These are phyloP conservation scores for Drosophila ohnishii DNA, from an alignment of 1,140 invertebrate genomes.

Conservation along the genomic window DNA sequence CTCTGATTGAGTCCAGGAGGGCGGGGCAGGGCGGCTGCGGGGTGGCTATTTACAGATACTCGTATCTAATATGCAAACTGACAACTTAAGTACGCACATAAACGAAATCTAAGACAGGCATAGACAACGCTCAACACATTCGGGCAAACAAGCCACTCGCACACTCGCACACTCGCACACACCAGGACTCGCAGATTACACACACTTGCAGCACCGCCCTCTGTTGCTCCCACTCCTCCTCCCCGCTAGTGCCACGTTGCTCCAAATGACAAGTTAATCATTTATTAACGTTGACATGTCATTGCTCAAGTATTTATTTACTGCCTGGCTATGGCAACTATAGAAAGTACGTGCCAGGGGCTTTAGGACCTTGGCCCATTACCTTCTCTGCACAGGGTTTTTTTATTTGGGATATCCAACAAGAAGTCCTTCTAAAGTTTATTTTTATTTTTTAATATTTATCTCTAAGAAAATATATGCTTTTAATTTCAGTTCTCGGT, in stretches of 20 bases:
- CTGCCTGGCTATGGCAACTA: slow-evolving; percentile 45
- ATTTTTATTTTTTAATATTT: background rate
- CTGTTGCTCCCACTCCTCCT: background rate
- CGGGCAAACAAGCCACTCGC: slow-evolving; percentile 26
- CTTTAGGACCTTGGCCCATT: slow-evolving; percentile 10
- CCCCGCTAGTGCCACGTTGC: slow-evolving; percentile 27
- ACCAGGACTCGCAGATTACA: slow-evolving; percentile 33
- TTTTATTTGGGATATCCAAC: background rate
- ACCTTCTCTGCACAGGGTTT: background rate
- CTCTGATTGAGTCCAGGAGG: slow-evolving; percentile 62
- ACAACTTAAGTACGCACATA: slow-evolving; percentile 76
- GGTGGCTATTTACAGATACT: slow-evolving; percentile 37
- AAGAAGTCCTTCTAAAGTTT: no score
- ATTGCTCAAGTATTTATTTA: slow-evolving; percentile 80
- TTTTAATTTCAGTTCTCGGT: background rate
- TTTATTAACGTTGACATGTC: slow-evolving; percentile 79
- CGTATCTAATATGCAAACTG: slow-evolving; percentile 72
- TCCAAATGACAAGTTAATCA: slow-evolving; percentile 76
- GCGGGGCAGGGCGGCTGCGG: background rate
- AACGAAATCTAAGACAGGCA: slow-evolving; percentile 64
- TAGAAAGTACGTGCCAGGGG: slow-evolving; percentile 8
- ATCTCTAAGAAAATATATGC: background rate
- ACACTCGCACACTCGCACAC: slow-evolving; percentile 12
- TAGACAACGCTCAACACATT: slow-evolving; percentile 50
- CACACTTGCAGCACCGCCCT: slow-evolving; percentile 10